phyloP scores from a whole-genome alignment of 1,140 invertebrate genomes.

The Pseudomyrmex concolor region DNA sequence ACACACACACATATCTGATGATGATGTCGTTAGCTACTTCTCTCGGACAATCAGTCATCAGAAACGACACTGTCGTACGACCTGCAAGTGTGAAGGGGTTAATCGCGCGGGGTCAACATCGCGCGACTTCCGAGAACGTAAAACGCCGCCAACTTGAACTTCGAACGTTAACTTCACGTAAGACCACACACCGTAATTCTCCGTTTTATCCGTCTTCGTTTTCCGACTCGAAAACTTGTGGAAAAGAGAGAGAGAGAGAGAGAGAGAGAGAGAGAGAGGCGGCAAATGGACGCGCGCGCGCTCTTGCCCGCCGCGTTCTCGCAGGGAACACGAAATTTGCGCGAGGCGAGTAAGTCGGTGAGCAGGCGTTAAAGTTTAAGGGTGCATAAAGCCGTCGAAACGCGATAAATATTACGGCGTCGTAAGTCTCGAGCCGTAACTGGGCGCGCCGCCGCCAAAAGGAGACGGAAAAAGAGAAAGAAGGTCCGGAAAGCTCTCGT shows the following conservation, averaged over 20 bases:
- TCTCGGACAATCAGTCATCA: background rate
- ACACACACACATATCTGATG: background rate
- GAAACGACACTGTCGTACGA: background rate
- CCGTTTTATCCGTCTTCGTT: background rate
- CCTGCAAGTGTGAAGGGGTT: background rate
- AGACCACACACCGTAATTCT: constrained; percentile 18
- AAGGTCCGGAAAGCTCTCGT: constrained; percentile 1
- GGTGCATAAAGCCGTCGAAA: constrained; percentile 73
- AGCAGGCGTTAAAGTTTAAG: constrained; percentile 73
- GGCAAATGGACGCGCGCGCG: constrained; percentile 21
- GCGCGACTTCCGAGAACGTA: background rate
- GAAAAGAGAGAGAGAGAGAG: constrained; percentile 1
- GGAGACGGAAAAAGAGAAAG: constrained; percentile 7
- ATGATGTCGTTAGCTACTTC: background rate
- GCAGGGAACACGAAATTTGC: constrained; percentile 51
- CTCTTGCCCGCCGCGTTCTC: constrained; percentile 29
- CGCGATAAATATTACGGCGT: constrained; percentile 79
- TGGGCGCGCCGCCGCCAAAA: constrained; percentile 18
- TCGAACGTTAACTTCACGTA: background rate
- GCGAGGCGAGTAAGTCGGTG: background rate
- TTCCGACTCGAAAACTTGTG: background rate
- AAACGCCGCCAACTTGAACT: constrained; percentile 1
- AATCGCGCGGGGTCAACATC: background rate
- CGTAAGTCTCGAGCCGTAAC: constrained; percentile 72
- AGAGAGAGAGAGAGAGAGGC: constrained; percentile 37